Conservation (phyloP, 2,797 vertebrate species). For the Taenioides sp. region DNA sequence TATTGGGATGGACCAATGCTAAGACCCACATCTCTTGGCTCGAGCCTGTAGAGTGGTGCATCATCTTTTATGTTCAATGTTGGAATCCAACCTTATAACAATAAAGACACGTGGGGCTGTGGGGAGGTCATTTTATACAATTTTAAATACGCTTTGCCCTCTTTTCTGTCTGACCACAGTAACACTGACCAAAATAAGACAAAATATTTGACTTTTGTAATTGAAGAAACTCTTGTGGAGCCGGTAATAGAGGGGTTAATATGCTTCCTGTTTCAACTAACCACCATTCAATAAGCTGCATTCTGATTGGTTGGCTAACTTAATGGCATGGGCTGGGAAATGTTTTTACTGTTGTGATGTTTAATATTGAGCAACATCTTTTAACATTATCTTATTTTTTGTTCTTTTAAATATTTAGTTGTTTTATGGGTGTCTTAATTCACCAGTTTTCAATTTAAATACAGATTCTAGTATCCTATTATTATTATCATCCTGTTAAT, state of each 20-base stretch:
- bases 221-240: conserved; percentile 67
- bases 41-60: conserved; percentile 33
- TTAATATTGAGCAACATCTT: conserved; percentile 62
- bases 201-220: conserved; percentile 47
- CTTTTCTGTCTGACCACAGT: conserved; percentile 48
- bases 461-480: neutral
- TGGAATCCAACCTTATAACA: conserved; percentile 65
- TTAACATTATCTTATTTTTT: conserved; percentile 1
- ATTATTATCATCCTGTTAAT: neutral
- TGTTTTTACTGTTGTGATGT: conserved; percentile 64
- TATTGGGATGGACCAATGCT: conserved; percentile 72
- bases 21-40: conserved; percentile 41
- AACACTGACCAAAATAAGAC: conserved; percentile 77
- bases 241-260: conserved; percentile 40
- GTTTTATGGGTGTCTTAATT: conserved; percentile 1
- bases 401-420: neutral
- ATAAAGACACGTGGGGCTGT: conserved; percentile 24
- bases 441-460: conserved; percentile 4
- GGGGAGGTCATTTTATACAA: conserved; percentile 19
- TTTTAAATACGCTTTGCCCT: conserved; percentile 40
- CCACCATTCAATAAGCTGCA: conserved; percentile 1
- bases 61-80: conserved; percentile 59
- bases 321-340: conserved; percentile 70
- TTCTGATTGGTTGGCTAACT: conserved; percentile 21
- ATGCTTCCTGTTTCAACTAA: conserved; percentile 37